A percentile compares a stretch with the other conserved stretches of the same genome.
Conservation (phyloP, 2,113 vertebrate species). For the Lepidothrix coronata region DNA sequence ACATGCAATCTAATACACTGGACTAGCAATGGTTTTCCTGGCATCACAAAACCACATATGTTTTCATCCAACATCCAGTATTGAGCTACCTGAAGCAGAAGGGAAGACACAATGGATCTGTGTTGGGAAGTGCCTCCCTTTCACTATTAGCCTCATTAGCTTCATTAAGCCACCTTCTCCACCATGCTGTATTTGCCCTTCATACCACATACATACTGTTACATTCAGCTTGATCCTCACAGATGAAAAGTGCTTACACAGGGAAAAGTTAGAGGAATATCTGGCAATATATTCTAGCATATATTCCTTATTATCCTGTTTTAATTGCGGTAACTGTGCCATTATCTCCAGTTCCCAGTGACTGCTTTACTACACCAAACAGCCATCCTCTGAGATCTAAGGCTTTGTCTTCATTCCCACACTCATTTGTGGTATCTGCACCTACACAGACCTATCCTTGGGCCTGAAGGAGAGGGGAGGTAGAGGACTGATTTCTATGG, state of each 20-base stretch:
- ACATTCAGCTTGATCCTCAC: not conserved
- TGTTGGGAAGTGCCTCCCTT: not conserved
- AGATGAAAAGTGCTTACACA: not conserved
- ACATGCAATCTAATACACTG: not conserved
- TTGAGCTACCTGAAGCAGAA: not conserved
- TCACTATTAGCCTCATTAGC: not conserved
- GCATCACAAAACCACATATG: not conserved
- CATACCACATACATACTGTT: not conserved
- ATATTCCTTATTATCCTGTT: not conserved
- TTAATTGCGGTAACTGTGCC: rapidly evolving
- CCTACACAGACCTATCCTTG: not conserved
- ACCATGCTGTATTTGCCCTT: not conserved
- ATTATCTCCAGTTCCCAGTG: not conserved
- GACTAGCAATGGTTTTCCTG: not conserved
- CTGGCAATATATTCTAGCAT: not conserved
- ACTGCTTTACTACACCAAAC: not conserved
- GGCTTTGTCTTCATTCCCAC: not conserved
- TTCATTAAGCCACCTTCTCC: not conserved
- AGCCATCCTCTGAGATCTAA: not conserved
- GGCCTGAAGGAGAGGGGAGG: not conserved
- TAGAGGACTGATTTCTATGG: not conserved
- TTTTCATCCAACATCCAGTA: not conserved
- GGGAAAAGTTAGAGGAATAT: not conserved
- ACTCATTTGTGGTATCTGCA: not conserved
- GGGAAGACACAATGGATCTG: rapidly evolving